phyloP scores from a whole-genome alignment of 2,888 invertebrate genomes.

The Himalopsyche tibetana region DNA sequence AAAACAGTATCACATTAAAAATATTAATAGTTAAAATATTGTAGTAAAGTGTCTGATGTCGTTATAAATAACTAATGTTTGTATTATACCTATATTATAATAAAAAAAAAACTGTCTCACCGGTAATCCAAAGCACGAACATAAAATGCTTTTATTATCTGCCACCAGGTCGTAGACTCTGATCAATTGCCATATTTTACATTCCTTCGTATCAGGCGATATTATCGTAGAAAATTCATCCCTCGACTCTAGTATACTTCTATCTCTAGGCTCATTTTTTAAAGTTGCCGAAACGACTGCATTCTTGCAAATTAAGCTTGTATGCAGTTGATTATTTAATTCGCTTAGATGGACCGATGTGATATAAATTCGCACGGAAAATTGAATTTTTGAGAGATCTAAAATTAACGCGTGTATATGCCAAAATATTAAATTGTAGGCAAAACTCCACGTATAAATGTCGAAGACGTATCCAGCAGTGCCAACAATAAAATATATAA shows the following conservation, averaged over 20 bases:
- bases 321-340: neutral
- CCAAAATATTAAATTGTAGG: neutral
- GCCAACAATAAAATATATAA: neutral
- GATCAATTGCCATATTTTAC: neutral
- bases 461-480: neutral
- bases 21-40: too few relatives aligned
- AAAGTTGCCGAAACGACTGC: neutral
- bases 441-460: neutral
- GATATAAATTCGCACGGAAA: neutral
- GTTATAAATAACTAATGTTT: too few relatives aligned
- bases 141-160: constrained; percentile 2
- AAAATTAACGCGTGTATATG: neutral
- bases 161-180: neutral
- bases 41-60: too few relatives aligned
- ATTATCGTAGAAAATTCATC: neutral
- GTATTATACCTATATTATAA: too few relatives aligned
- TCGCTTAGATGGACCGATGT: neutral
- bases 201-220: neutral
- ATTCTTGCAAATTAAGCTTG: neutral
- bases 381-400: neutral
- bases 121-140: constrained; percentile 1
- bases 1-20: too few relatives aligned
- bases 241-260: neutral
- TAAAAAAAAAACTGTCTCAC: neutral
- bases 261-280: neutral